Base-by-base conservation (phyloP, 2,797 vertebrate species). In the Notolabrus celidotus region DNA sequence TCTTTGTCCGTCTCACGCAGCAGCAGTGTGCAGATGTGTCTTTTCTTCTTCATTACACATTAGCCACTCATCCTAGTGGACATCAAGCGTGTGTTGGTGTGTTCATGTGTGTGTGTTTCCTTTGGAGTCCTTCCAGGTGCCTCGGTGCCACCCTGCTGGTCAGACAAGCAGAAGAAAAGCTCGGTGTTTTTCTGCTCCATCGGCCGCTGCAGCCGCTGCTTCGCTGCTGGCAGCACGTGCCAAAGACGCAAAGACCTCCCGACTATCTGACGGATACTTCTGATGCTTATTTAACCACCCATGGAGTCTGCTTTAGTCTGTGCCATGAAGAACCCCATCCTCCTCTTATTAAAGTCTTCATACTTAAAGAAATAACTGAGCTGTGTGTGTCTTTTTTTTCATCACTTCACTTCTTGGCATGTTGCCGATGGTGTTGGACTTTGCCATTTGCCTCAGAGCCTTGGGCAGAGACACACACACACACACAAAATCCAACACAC, bases 151-250 rank as follows among this genome's bases (percentile, higher is more conserved):
- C 73, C 81, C 22, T 23, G 63, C 83, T 86, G 83, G 89, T 93
- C 91, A 92, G 83, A 92, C 85, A 90, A 91, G 89, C 91, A 92
- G 91, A 92, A 90, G 94, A 92, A 92, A 95, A 95, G 91, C 83
- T 90, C 88, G 7, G 92, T 94, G 91, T 92, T 95, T 96, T 96
- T 96, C 94, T 93, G 93, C 91, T 84, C 86, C 88, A 80, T 83
- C 78, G 86, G 86, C 69, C 25, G 43, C 45, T 83, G 64, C 88
- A 91, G 93, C 86, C 89, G 88, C 88, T 88, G 89, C 88, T 71
- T 88, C 84, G 0, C 70, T 93, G 85, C 89, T 91, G 86, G 74
- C 86, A 86, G 93, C 95, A 94, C 95, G 94, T 95, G 95, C 93
- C 95, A 93, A 77, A 74, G 73, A 77, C 38, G 12, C 33, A 9